Conservation (phyloP, 2,113 vertebrate genomes). For the Hippocampus comes region DNA sequence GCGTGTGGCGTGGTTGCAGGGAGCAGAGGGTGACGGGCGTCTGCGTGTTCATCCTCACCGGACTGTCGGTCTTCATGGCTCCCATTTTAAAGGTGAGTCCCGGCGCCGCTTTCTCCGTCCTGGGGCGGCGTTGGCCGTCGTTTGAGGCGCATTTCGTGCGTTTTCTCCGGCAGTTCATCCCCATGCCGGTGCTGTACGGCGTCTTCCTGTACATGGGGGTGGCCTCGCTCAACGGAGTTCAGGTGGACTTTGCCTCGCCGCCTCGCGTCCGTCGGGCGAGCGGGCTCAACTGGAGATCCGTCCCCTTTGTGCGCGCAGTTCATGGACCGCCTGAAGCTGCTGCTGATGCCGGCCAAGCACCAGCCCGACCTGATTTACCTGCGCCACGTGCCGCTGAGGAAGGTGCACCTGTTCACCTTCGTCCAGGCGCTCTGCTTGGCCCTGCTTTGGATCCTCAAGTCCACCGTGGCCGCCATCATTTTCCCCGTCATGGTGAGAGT, state of each 20-base stretch:
- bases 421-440: conserved; percentile 90
- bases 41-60: conserved; percentile 90
- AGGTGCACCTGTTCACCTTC: conserved; percentile 96
- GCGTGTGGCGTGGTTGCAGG: conserved; percentile 64
- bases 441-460: conserved; percentile 97
- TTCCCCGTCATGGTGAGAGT: conserved; percentile 93
- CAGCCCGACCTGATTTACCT: conserved; percentile 97
- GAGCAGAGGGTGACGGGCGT: conserved; percentile 93
- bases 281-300: no score
- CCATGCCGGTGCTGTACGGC: conserved; percentile 78
- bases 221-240: conserved; percentile 75
- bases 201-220: conserved; percentile 80
- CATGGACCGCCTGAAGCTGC: conserved; percentile 95
- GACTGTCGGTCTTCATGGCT: conserved; percentile 98
- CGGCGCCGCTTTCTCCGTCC: no score
- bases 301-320: conserved; percentile 72
- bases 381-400: conserved; percentile 90
- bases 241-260: conserved; percentile 54
- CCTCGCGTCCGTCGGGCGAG: no score
- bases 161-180: conserved; percentile 65
- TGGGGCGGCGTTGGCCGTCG: no score
- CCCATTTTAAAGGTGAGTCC: conserved; percentile 92
- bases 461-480: conserved; percentile 95
- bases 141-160: no score
- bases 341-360: conserved; percentile 96